Base-by-base conservation (phyloP, 2,888 invertebrate genomes). In the Cephus rjabovi region DNA sequence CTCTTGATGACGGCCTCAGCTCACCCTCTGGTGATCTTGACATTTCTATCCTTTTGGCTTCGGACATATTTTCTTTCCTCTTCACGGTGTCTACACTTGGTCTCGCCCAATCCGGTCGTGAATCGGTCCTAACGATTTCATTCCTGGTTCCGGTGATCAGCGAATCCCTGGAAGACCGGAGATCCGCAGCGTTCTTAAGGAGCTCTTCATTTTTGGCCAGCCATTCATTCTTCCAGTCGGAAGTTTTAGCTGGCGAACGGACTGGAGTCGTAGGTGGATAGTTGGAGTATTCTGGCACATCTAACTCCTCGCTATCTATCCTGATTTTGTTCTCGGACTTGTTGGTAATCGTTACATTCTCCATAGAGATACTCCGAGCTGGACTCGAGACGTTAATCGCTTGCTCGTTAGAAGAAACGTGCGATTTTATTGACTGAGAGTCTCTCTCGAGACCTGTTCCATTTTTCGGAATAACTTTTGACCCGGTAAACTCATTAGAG, bases 161-260 rank as follows among this genome's bases (percentile, higher is more conserved):
- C 23, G 74, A 73, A 35, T 85, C 86, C 34, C 81, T 84, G 11
- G 86, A 83, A 37, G 81, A 82, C 71, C 83, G 87, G 15, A 87
- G 71, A 37, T 90, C 87, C 0, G 87, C 81, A 35, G 89, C 86
- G 77, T 86, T 89, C 78, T 88, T 88, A 12, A 90, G 75, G 69
- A 90, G 87, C 78, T 90, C 90, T 4, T 90, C 90, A 74, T 90
- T 90, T 37, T 90, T 90, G 0, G 89, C 90, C n/a, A 90, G 81
- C 90, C 89, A 90, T 75, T 90, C 90, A 77, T 89, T 91, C 40
- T 87, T 88, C 89, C 90, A 90, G 77, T 91, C 90, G 0, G 90
- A 90, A 11, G 90, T 90, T 80, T 91, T 91, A 0, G 90, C 87
- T 30, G 82, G 82, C 1, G 89, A 89, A 56, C 86, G 86, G 70